Conservation (phyloP, 2,888 invertebrate genomes). For the Beris morrisii region DNA sequence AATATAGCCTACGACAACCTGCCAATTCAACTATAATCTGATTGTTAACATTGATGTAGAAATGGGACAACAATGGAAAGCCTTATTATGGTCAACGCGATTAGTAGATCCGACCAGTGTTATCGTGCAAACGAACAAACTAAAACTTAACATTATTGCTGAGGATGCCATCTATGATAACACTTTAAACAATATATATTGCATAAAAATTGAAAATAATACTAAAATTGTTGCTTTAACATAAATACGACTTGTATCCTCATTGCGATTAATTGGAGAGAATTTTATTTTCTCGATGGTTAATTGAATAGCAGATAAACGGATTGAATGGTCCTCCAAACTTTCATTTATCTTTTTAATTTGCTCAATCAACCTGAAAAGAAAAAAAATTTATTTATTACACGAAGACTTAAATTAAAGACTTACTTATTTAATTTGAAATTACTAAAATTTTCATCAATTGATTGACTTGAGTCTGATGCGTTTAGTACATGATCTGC, state of each 20-base stretch:
- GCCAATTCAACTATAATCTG: no score
- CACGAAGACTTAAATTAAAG: conserved; percentile 1
- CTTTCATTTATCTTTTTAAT: conserved; percentile 59
- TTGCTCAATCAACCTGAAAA: conserved; percentile 58
- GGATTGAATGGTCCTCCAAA: conserved; percentile 59
- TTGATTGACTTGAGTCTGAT: conserved; percentile 60
- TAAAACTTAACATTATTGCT: no score
- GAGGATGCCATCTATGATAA: not conserved
- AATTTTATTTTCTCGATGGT: conserved; percentile 51
- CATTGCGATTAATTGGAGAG: conserved; percentile 42
- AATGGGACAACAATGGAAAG: no score
- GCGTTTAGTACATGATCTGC: conserved; percentile 59
- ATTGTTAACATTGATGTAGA: no score
- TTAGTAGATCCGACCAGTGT: no score
- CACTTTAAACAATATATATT: conserved; percentile 12
- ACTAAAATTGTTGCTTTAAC: conserved; percentile 15
- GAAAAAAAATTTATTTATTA: not conserved
- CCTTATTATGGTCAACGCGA: no score
- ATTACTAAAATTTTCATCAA: conserved; percentile 41
- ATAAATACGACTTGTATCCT: conserved; percentile 6
- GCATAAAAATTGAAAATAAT: conserved; percentile 20
- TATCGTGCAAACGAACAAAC: no score
- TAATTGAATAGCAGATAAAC: conserved; percentile 53
- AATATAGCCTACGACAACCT: no score
- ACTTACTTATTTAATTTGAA: conserved; percentile 30